Conservation (phyloP, 1,140 invertebrate genomes). For the Pseudobourletiella spinata region DNA sequence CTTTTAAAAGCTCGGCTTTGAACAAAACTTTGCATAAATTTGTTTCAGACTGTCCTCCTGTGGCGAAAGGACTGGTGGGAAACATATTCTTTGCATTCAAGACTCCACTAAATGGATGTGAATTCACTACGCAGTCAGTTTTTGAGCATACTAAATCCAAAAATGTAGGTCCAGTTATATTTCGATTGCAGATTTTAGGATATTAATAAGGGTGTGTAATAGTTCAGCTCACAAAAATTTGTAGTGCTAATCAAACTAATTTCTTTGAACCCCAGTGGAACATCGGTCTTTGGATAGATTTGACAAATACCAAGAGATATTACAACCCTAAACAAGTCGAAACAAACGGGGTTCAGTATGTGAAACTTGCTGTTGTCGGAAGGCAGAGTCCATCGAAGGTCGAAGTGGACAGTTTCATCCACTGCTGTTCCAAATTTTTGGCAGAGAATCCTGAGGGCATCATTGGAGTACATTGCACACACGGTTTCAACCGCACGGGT, state of each 20-base stretch:
- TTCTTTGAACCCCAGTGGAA: conserved; percentile 51
- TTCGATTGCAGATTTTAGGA: no score
- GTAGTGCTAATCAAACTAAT: not conserved
- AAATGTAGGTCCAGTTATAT: not conserved
- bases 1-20: no score
- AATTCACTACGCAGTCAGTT: not conserved
- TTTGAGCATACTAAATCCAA: not conserved
- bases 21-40: no score
- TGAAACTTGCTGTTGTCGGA: conserved; percentile 53
- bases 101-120: not conserved
- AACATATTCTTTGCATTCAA: not conserved
- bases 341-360: conserved; percentile 62
- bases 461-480: conserved; percentile 94
- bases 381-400: conserved; percentile 54
- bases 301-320: conserved; percentile 89
- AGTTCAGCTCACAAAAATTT: not conserved
- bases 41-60: not conserved
- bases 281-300: conserved; percentile 90
- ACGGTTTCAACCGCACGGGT: conserved; percentile 96
- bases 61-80: not conserved
- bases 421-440: conserved; percentile 64
- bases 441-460: conserved; percentile 66
- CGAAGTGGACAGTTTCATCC: not conserved
- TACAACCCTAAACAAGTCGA: conserved; percentile 76
- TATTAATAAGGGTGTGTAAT: not conserved